These are phyloP conservation scores for Ascidia mentula DNA, from an alignment of 23 tunicate genomes.

Conservation along the genomic window DNA sequence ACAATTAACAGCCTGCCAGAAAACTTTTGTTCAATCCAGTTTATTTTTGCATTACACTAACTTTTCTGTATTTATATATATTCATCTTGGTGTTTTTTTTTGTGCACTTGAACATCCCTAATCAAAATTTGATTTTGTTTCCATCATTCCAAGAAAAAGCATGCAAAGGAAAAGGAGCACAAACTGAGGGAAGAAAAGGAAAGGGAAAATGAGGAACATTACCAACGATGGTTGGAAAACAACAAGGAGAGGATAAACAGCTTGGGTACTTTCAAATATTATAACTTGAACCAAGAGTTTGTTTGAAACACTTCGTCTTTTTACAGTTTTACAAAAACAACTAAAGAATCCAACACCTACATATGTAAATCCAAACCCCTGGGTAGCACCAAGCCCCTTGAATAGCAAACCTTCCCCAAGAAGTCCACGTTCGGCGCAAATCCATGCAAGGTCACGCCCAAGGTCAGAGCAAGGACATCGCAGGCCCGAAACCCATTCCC, in stretches of 20 bases:
- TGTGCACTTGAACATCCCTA: no score
- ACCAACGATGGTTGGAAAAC: background rate
- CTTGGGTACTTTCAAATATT: background rate
- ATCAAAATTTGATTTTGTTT: no score
- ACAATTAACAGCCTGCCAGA: no score
- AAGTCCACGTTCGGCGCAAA: background rate
- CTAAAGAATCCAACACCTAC: background rate
- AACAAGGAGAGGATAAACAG: background rate
- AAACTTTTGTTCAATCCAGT: no score
- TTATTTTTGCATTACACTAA: no score
- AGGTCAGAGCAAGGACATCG: background rate
- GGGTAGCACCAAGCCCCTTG: background rate
- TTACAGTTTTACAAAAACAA: background rate
- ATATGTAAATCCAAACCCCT: background rate
- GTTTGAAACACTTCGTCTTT: background rate
- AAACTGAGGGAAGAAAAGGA: background rate
- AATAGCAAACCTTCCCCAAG: background rate
- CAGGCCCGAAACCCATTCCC: background rate
- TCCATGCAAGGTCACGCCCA: background rate
- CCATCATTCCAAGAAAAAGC: no score
- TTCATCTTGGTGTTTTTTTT: no score
- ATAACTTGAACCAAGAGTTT: background rate
- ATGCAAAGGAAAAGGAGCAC: background rate
- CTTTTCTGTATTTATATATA: no score
- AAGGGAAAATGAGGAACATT: background rate